Evolutionary conservation across 2,113 vertebrate genomes (phyloP).

Genomic region (Sminthopsis crassicaudata): DNA sequence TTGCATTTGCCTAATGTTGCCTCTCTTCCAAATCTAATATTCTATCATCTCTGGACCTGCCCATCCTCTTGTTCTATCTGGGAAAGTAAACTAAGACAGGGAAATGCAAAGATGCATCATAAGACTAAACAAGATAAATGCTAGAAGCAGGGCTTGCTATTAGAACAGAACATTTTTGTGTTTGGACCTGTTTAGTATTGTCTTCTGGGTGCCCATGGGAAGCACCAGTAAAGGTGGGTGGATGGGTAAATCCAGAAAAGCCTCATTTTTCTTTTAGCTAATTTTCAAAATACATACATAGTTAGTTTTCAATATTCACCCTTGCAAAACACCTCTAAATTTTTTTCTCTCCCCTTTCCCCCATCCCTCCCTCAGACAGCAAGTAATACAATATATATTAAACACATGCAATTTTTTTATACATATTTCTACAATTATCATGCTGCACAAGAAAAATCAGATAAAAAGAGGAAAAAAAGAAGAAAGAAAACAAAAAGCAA

Average conservation of each 20-base stretch:
- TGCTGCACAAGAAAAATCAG: no score
- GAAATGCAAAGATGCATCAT: not conserved
- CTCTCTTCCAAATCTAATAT: not conserved
- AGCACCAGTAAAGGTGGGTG: not conserved
- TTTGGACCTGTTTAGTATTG: not conserved
- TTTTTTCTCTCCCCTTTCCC: no score
- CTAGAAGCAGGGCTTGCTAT: not conserved
- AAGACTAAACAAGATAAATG: not conserved
- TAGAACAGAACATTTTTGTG: not conserved
- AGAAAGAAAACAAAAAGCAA: no score
- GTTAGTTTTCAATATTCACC: no score
- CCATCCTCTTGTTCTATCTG: not conserved
- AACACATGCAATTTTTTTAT: no score
- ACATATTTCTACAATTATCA: no score
- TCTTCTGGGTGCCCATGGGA: not conserved
- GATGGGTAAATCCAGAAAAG: not conserved
- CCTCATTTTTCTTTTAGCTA: not conserved
- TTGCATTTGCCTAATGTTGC: conserved; percentile 28
- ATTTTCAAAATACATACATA: no score
- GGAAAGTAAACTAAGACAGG: not conserved
- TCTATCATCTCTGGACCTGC: not conserved
- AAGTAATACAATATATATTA: no score
- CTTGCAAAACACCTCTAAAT: no score
- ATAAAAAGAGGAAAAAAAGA: no score
- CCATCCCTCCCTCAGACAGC: no score